phyloP scores from a whole-genome alignment of 1,140 invertebrate species.

The Homarus americanus region DNA sequence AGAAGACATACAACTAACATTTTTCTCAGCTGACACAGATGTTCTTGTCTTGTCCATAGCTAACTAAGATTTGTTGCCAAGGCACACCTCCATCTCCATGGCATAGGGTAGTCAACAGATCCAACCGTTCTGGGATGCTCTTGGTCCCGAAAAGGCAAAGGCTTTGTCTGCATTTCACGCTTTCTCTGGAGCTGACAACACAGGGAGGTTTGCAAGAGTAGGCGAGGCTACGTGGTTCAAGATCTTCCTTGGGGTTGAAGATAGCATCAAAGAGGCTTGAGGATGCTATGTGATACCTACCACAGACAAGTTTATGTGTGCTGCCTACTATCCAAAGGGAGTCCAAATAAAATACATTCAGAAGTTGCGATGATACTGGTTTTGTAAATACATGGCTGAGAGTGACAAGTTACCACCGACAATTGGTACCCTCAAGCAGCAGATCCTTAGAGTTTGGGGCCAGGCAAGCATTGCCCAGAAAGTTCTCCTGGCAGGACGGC shows the following conservation, averaged over 20 bases:
- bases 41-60: background rate
- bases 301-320: background rate
- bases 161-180: background rate
- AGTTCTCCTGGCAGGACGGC: too few species aligned
- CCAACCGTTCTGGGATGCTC: background rate
- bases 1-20: background rate
- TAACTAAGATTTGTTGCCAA: too few species aligned
- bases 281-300: background rate
- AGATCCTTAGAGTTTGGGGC: too few species aligned
- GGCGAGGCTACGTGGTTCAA: background rate
- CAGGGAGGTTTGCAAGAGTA: background rate
- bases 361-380: background rate
- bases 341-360: background rate
- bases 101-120: too few species aligned
- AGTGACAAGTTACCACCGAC: background rate
- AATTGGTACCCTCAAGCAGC: too few species aligned
- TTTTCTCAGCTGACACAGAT: background rate
- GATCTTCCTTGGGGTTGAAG: background rate
- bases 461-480: too few species aligned
- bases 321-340: background rate
- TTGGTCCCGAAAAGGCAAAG: background rate
- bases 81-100: background rate
- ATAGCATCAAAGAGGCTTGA: background rate
- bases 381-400: background rate
- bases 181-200: background rate